Base-by-base conservation (phyloP, 2,888 invertebrate species). In the Sesamia inferens region DNA sequence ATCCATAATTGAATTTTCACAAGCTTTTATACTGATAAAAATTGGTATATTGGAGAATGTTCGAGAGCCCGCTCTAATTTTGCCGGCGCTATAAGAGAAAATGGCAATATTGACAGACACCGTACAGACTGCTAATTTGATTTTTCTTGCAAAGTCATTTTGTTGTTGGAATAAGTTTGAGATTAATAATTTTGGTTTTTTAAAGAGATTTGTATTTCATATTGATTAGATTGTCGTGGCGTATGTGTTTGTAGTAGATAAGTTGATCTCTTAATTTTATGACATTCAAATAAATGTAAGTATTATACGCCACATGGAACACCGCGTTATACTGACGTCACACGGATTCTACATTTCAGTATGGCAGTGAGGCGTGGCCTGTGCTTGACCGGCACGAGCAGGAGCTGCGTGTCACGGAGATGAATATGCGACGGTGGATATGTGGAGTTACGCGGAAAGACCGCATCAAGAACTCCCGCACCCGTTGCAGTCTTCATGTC, bases 1-100 rank as follows among this genome's bases (percentile, higher is more conserved):
- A 89, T 88, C 91, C 88, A 91, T 94, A 94, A 93, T 93, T 93
- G 92, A 93, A 93, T 92, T 92, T 92, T 90, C 90, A 90, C 88
- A 90, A 90, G 92, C 91, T 90, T 91, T 91, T 90, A 90, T 91
- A 91, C 85, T 88, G 88, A 90, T 90, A 91, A 91, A 92, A 92
- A 90, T 89, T 88, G 85, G 85, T 89, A 89, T 91, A 90, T 91
- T 89, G 89, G 83, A 81, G 82, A 85, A 87, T 85, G 81, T 83
- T 85, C 73, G 76, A 73, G 78, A 76, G 82, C 61, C 65, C 19
- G 68, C 70, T 83, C 87, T 87, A 87, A 87, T 87, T 87, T 87
- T 78, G 77, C n/a, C 59, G 64, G 58, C 61, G 78, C 68, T 76
- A 64, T 77, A 73, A 79, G 79, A 85, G 81, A 78, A 87, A 88